These are phyloP conservation scores for Arctia plantaginis DNA, from an alignment of 2,888 invertebrate genomes.

Conservation along the genomic window DNA sequence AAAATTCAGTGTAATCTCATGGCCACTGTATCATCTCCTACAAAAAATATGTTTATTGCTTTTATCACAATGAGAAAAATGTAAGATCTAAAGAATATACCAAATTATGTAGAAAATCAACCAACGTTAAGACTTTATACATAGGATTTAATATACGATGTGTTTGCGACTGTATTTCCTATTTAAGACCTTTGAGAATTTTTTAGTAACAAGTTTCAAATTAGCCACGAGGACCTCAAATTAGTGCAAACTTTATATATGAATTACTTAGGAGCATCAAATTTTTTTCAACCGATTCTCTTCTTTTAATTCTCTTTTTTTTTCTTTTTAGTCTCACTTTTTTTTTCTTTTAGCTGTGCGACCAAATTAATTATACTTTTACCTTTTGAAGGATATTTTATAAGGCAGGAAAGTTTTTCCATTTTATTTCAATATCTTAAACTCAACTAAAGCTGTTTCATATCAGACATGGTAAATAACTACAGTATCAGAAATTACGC, in stretches of 20 bases:
- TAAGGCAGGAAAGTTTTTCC: neutral
- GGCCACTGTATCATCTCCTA: conserved; percentile 21
- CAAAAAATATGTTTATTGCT: conserved; percentile 20
- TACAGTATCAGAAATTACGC: neutral
- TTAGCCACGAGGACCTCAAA: too few relatives aligned
- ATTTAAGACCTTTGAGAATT: neutral
- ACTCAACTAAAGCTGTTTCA: neutral
- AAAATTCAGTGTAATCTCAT: conserved; percentile 27
- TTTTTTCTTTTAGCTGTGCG: too few relatives aligned
- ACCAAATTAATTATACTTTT: neutral
- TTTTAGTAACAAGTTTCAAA: too few relatives aligned
- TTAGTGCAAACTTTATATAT: too few relatives aligned
- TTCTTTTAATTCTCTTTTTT: too few relatives aligned
- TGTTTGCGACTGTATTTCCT: neutral
- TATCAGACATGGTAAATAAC: neutral
- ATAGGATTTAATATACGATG: neutral
- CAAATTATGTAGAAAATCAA: neutral
- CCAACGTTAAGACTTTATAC: neutral
- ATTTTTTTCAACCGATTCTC: neutral
- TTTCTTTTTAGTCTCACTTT: too few relatives aligned
- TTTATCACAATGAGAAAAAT: neutral
- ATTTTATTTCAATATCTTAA: neutral
- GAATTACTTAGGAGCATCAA: too few relatives aligned
- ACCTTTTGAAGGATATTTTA: neutral
- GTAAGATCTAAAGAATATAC: conserved; percentile 8